These are phyloP conservation scores for Aphelinus certus DNA, from an alignment of 1,140 invertebrate species.

Conservation along the genomic window DNA sequence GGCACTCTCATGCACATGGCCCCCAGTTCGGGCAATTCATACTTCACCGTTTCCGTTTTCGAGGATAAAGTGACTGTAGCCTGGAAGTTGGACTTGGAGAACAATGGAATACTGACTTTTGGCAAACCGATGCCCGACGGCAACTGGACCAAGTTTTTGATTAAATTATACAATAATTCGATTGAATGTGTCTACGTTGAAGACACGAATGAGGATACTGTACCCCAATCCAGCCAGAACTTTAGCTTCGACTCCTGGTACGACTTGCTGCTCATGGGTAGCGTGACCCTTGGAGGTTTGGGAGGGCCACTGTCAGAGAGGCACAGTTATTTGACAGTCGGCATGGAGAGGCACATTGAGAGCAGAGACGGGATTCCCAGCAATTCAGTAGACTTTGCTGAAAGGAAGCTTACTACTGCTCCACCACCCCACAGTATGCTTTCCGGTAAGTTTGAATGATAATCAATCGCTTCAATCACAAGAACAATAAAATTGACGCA, in stretches of 20 bases:
- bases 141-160: constrained; percentile 75
- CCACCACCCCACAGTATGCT: constrained; percentile 54
- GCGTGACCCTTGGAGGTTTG: constrained; percentile 61
- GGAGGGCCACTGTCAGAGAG: constrained; percentile 48
- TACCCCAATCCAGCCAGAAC: constrained; percentile 49
- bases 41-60: constrained; percentile 77
- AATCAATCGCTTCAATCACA: no score
- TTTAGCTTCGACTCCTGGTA: constrained; percentile 71
- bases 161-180: constrained; percentile 68
- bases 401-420: constrained; percentile 54
- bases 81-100: constrained; percentile 70
- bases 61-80: constrained; percentile 74
- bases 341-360: constrained; percentile 47
- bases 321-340: constrained; percentile 55
- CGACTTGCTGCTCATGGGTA: constrained; percentile 65
- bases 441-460: constrained; percentile 50
- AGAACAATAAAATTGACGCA: no score
- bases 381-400: constrained; percentile 54
- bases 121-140: constrained; percentile 71
- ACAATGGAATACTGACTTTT: constrained; percentile 66
- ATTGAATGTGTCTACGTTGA: constrained; percentile 63
- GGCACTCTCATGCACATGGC: constrained; percentile 75
- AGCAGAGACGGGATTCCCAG: constrained; percentile 49
- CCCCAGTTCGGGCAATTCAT: constrained; percentile 64
- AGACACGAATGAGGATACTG: constrained; percentile 51